Conservation (phyloP, 1,140 invertebrate species). For the Rhagoletis pomonella region DNA sequence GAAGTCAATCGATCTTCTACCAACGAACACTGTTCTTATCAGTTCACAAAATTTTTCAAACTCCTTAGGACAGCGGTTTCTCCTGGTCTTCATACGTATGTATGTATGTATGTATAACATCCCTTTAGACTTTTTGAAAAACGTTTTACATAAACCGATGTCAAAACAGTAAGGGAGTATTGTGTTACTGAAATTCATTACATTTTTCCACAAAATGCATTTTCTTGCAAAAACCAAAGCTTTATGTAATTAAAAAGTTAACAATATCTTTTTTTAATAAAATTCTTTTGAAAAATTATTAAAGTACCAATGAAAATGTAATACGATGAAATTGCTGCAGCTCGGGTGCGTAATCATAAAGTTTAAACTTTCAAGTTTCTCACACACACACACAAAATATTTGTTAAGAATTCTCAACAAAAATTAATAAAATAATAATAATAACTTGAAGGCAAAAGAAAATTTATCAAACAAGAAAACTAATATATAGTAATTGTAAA, state of each 20-base stretch:
- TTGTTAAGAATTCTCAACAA: conserved; percentile 37
- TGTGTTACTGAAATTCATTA: no score
- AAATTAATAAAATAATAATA: conserved; percentile 44
- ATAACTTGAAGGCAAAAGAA: conserved; percentile 31
- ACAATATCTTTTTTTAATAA: not conserved
- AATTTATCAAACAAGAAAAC: conserved; percentile 27
- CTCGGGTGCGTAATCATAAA: not conserved
- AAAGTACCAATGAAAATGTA: not conserved
- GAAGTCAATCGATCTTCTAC: no score
- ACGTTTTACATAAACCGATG: no score
- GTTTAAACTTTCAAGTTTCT: not conserved
- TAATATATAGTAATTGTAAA: conserved; percentile 35
- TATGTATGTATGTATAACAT: no score
- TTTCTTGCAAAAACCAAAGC: not conserved
- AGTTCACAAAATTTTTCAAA: no score
- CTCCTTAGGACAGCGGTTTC: no score
- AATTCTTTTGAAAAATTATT: not conserved
- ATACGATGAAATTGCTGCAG: not conserved
- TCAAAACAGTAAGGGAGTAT: no score
- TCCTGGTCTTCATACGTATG: no score
- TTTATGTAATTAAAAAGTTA: conserved; percentile 1
- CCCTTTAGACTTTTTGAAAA: no score
- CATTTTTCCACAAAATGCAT: not conserved
- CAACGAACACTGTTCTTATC: no score
- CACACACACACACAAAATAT: conserved; percentile 19